A percentile compares a stretch with the other conserved stretches of the same genome.
Evolutionary conservation across 2,113 vertebrate genomes (phyloP).

Genomic region (Macaca fascicularis): DNA sequence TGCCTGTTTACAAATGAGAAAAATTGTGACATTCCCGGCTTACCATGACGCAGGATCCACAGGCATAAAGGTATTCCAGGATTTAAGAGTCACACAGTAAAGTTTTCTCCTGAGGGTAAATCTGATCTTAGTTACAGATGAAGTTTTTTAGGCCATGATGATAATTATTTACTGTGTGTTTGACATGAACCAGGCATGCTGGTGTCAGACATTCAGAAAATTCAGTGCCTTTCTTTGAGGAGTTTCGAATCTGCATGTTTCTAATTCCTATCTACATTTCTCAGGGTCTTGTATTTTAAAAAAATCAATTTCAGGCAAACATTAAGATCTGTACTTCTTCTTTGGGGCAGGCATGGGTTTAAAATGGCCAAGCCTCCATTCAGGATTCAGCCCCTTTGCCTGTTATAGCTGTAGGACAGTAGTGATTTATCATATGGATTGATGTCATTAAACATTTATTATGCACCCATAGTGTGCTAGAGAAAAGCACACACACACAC

Average conservation of each 20-base stretch:
- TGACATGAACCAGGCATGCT: background rate
- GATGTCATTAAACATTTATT: conserved; percentile 71
- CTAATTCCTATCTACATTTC: background rate
- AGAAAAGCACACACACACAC: no score
- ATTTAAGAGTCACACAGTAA: background rate
- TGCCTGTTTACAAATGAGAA: background rate
- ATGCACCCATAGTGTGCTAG: conserved; percentile 38
- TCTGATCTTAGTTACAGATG: background rate
- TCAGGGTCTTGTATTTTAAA: background rate
- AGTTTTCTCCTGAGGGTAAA: background rate
- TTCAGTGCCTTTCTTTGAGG: background rate
- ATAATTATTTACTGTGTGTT: background rate
- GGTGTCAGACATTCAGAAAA: background rate
- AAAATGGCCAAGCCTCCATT: background rate
- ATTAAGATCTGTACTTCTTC: background rate
- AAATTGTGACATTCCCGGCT: background rate
- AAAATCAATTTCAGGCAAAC: background rate
- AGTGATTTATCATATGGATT: conserved; percentile 45
- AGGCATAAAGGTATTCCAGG: background rate
- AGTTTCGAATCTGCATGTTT: background rate
- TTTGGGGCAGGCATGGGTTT: background rate
- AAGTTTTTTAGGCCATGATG: background rate
- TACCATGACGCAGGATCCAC: background rate
- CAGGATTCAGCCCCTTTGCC: background rate
- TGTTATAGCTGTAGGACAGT: conserved; percentile 16